Conservation (phyloP, 35 echinoderm and acorn worm species). For the Apostichopus californicus region DNA sequence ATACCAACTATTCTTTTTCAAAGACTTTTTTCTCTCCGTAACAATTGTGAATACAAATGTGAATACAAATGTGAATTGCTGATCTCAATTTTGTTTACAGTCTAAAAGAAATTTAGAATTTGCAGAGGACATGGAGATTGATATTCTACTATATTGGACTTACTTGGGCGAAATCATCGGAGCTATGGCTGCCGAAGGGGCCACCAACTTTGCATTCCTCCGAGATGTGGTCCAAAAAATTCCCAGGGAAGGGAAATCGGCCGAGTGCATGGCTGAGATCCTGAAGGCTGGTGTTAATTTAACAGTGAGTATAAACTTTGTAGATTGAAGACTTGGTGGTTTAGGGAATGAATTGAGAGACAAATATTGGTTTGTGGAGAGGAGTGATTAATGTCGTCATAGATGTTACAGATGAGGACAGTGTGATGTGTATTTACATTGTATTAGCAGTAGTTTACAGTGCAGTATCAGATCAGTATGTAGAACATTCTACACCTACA, state of each 20-base stretch:
- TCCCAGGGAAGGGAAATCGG: conserved; percentile 50
- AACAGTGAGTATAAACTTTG: conserved; percentile 60
- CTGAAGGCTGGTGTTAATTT: conserved; percentile 63
- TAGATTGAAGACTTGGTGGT: too few relatives aligned
- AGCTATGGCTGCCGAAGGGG: conserved; percentile 58
- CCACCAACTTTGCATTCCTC: conserved; percentile 50
- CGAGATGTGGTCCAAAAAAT: conserved; percentile 53
- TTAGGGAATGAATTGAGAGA: too few relatives aligned
- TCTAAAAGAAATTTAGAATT: conserved; percentile 77
- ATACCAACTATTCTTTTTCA: too few relatives aligned
- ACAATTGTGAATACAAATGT: too few relatives aligned
- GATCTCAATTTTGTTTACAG: background rate
- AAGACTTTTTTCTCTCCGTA: too few relatives aligned
- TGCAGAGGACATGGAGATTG: conserved; percentile 95
- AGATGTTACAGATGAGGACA: too few relatives aligned
- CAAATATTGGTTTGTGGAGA: too few relatives aligned
- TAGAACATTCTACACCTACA: too few relatives aligned
- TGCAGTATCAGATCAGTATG: too few relatives aligned
- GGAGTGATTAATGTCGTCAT: too few relatives aligned
- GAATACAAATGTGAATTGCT: background rate
- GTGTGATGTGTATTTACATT: too few relatives aligned
- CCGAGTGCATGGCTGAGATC: conserved; percentile 71
- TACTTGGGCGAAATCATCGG: conserved; percentile 84
- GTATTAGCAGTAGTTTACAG: too few relatives aligned
- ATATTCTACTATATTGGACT: conserved; percentile 69